A percentile compares a stretch with the other conserved stretches of the same genome.
Evolutionary conservation across 2,113 vertebrate species (phyloP).

Genomic region (Hemichromis elongatus): DNA sequence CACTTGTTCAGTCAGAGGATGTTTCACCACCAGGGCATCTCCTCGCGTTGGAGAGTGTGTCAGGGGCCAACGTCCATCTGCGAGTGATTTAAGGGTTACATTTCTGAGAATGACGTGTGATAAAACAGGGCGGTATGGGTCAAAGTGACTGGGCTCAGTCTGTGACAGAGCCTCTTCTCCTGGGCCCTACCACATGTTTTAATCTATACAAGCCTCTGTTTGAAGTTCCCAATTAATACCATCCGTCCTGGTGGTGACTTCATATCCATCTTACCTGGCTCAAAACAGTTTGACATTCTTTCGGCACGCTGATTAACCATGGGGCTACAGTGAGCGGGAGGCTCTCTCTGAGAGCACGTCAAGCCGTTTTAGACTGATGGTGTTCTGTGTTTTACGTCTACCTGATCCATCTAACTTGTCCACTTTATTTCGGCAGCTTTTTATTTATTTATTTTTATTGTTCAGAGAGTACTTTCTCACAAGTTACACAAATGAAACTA

Average conservation of each 20-base stretch:
- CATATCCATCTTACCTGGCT: slow-evolving; percentile 54
- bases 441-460: background rate
- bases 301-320: background rate
- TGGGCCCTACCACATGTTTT: slow-evolving; percentile 68
- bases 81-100: slow-evolving; percentile 70
- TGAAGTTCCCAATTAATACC: slow-evolving; percentile 75
- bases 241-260: slow-evolving; percentile 56
- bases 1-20: slow-evolving; percentile 9
- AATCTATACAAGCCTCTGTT: slow-evolving; percentile 74
- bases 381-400: background rate
- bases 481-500: background rate
- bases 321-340: background rate
- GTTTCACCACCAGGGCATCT: slow-evolving; percentile 29
- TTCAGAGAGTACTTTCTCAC: background rate
- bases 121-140: slow-evolving; percentile 70
- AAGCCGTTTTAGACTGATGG: background rate
- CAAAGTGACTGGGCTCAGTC: slow-evolving; percentile 69
- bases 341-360: background rate
- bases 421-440: background rate
- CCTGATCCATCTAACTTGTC: background rate
- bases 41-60: slow-evolving; percentile 13
- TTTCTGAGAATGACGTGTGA: slow-evolving; percentile 69
- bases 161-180: slow-evolving; percentile 65
- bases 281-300: slow-evolving; percentile 8
- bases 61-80: slow-evolving; percentile 64